Percentiles rank a stretch among this genome's conserved stretches.
Evolutionary conservation across 30 jellyfish, hydroid and myxozoan species (phyloP).

Genomic region (Phacellophora camtschatica): DNA sequence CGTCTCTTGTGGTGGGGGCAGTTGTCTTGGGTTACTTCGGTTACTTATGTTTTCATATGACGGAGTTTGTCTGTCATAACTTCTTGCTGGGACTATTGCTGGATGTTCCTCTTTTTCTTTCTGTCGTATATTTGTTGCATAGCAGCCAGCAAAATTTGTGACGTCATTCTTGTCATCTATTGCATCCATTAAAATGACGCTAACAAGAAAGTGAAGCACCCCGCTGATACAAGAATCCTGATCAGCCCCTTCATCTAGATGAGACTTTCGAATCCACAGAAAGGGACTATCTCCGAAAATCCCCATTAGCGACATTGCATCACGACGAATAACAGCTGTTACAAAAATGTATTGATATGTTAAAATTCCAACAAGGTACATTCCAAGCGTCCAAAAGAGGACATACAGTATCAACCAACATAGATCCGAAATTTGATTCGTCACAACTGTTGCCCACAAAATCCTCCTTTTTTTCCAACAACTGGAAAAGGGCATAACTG

Average conservation of each 20-base stretch:
- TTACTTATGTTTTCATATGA: not conserved
- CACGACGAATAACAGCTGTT: slow-evolving; percentile 52
- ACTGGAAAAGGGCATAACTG: slow-evolving; percentile 18
- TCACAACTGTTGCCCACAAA: slow-evolving; percentile 26
- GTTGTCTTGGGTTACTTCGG: not conserved
- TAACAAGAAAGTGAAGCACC: not conserved
- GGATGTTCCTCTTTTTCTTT: not conserved
- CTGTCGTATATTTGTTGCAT: not conserved
- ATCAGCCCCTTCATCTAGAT: not conserved
- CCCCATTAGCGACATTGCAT: slow-evolving; percentile 62
- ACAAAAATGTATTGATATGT: slow-evolving; percentile 70
- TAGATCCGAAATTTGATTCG: not conserved
- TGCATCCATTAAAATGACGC: slow-evolving; percentile 48
- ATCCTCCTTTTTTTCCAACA: not conserved
- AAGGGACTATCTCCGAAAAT: slow-evolving; percentile 69
- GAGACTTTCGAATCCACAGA: slow-evolving; percentile 41
- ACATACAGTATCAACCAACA: slow-evolving; percentile 47
- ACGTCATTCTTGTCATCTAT: slow-evolving; percentile 28
- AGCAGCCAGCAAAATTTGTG: slow-evolving; percentile 34
- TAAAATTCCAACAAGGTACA: slow-evolving; percentile 72
- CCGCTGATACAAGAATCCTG: not conserved
- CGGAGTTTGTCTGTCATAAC: slow-evolving; percentile 37
- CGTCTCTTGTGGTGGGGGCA: not conserved
- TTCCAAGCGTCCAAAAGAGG: slow-evolving; percentile 58
- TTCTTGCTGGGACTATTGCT: slow-evolving; percentile 22